phyloP scores from a whole-genome alignment of 2,113 vertebrate genomes.

The Orcinus orca region DNA sequence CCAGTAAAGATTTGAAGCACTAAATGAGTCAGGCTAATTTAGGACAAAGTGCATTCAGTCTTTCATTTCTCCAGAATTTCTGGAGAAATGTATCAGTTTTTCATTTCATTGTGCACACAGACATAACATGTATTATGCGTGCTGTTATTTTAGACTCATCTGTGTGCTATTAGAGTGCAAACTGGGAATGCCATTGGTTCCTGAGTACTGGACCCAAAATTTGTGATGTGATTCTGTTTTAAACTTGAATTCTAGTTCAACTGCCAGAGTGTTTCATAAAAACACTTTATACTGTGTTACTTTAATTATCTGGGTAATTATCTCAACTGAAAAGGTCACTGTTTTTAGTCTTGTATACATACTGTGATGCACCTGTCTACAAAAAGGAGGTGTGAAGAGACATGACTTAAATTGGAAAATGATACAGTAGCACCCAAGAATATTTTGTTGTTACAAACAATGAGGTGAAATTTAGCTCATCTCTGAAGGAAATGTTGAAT shows the following conservation, averaged over 20 bases:
- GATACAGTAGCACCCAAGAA: not conserved
- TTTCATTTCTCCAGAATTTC: not conserved
- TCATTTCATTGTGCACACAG: not conserved
- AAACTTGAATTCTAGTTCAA: not conserved
- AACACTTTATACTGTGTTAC: not conserved
- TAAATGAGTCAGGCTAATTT: not conserved
- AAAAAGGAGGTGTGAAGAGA: not conserved
- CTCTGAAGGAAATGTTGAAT: not conserved
- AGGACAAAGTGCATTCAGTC: not conserved
- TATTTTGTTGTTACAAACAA: not conserved
- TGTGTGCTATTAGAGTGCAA: not conserved
- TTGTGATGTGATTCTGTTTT: constrained; percentile 14
- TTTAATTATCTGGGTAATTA: constrained; percentile 23
- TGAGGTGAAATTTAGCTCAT: not conserved
- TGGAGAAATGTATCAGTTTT: not conserved
- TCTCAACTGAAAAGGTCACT: not conserved
- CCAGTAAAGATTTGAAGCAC: not conserved
- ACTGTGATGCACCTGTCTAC: not conserved
- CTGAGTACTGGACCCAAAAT: not conserved
- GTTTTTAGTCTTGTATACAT: not conserved
- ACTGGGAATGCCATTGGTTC: not conserved
- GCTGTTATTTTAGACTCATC: not conserved
- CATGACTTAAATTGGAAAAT: not conserved
- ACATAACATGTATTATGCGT: not conserved
- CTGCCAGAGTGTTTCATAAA: not conserved